Evolutionary conservation across 1,140 invertebrate genomes (phyloP).

Genomic region (Chionoecetes opilio): DNA sequence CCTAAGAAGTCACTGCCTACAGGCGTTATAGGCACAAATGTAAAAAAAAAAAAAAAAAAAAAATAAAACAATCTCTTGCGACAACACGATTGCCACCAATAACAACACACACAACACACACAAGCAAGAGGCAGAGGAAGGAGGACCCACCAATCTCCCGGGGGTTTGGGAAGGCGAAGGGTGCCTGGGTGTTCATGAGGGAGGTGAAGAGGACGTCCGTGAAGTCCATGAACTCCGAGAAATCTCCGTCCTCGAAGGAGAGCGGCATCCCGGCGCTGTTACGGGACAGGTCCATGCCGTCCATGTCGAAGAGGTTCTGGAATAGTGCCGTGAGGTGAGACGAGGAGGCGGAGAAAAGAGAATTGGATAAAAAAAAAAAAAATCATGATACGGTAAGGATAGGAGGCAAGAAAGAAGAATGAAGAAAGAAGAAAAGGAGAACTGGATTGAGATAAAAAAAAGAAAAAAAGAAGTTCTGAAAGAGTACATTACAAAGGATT

Average conservation of each 20-base stretch:
- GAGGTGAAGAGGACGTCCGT: constrained; percentile 96
- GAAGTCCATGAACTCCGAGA: constrained; percentile 91
- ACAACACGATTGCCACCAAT: not conserved
- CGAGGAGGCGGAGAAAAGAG: not conserved
- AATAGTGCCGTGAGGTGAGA: not conserved
- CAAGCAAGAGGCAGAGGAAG: not conserved
- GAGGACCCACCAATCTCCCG: constrained; percentile 93
- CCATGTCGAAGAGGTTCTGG: constrained; percentile 84
- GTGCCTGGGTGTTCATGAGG: constrained; percentile 90
- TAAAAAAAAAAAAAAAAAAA: too few species aligned
- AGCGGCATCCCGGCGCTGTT: constrained; percentile 50
- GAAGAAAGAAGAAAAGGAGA: not conserved
- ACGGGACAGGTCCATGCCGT: constrained; percentile 88
- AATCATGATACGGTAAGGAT: not conserved
- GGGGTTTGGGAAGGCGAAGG: constrained; percentile 98
- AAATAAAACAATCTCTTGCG: too few species aligned
- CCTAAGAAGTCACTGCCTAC: too few species aligned
- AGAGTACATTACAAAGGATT: too few species aligned
- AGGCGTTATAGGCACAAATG: too few species aligned
- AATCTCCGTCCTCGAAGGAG: constrained; percentile 92
- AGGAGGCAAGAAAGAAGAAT: not conserved
- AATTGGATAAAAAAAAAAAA: not conserved
- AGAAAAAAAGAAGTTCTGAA: not conserved
- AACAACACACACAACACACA: not conserved
- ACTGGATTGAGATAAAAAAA: not conserved